phyloP scores from a whole-genome alignment of 2,797 vertebrate species.

The Acridotheres tristis region DNA sequence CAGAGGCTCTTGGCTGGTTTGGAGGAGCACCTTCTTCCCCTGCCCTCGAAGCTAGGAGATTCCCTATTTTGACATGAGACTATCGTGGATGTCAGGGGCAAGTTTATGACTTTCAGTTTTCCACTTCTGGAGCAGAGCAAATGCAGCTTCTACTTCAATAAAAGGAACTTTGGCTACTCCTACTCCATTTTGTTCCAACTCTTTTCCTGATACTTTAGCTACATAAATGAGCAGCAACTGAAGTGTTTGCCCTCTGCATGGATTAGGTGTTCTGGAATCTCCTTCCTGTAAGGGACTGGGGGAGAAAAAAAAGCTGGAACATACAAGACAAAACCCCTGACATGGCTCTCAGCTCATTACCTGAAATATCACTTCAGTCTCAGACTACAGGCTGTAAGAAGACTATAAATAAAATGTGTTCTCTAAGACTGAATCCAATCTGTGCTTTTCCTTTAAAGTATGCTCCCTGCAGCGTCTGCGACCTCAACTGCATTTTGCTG shows the following conservation, averaged over 20 bases:
- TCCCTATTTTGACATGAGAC: background rate
- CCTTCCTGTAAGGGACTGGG: background rate
- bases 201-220: background rate
- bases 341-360: background rate
- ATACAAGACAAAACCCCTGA: background rate
- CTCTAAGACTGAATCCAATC: background rate
- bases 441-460: background rate
- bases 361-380: background rate
- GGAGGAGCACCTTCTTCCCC: constrained; percentile 33
- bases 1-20: constrained; percentile 6
- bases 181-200: background rate
- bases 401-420: background rate
- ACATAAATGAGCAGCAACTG: background rate
- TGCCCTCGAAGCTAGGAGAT: background rate
- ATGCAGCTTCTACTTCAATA: background rate
- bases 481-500: background rate
- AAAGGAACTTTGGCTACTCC: background rate
- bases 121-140: background rate
- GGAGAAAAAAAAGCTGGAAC: background rate
- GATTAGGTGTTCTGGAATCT: background rate
- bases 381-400: background rate
- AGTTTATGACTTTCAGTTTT: background rate
- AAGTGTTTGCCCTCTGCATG: background rate
- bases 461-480: background rate
- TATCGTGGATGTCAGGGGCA: background rate